phyloP scores from a whole-genome alignment of 2,797 vertebrate genomes.

The Syndactyla subalaris region DNA sequence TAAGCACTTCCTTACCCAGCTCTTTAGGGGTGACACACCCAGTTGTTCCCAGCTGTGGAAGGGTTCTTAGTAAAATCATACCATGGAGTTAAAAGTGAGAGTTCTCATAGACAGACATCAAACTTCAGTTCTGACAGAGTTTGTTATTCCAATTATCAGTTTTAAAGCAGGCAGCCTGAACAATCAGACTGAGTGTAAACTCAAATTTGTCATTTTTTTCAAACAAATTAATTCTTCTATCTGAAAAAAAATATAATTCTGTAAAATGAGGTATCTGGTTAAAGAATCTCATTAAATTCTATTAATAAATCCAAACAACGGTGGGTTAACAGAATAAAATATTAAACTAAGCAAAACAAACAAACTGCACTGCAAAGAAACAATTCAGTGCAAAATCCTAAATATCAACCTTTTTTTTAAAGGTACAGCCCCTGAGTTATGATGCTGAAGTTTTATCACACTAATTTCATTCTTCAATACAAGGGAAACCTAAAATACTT shows the following conservation, averaged over 20 bases:
- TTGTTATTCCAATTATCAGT: neutral
- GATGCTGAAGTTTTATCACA: neutral
- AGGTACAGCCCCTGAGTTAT: neutral
- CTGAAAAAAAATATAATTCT: neutral
- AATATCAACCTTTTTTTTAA: neutral
- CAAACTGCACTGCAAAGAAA: neutral
- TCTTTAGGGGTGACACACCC: slow-evolving; percentile 30
- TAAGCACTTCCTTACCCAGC: slow-evolving; percentile 48
- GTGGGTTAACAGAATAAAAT: neutral
- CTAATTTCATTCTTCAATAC: neutral
- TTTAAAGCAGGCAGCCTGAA: neutral
- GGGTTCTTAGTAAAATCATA: neutral
- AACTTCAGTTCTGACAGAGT: neutral
- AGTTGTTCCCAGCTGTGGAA: slow-evolving; percentile 43
- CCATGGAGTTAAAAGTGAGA: neutral
- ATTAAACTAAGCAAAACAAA: neutral
- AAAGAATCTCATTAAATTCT: neutral
- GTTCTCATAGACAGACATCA: neutral
- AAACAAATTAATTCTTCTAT: neutral
- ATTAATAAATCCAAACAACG: neutral
- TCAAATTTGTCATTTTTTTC: neutral
- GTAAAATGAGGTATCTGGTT: neutral
- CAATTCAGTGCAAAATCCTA: neutral
- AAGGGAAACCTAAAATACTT: neutral
- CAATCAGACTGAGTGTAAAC: neutral